Conservation (phyloP, 1,140 invertebrate species). For the Rhizoglyphus robini region DNA sequence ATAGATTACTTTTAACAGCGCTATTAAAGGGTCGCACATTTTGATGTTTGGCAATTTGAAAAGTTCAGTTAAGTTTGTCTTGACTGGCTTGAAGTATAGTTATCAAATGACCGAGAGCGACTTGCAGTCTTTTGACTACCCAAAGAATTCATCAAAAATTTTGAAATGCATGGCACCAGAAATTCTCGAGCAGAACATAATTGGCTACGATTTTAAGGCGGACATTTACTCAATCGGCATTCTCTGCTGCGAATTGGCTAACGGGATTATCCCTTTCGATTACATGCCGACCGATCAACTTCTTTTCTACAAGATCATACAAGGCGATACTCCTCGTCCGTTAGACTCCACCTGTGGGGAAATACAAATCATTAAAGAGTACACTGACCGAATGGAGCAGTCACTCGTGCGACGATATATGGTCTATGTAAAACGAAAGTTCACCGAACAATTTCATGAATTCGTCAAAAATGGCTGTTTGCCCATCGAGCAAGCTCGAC, state of each 20-base stretch:
- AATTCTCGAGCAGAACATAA: constrained; percentile 69
- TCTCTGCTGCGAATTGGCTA: constrained; percentile 70
- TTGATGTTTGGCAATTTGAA: constrained; percentile 44
- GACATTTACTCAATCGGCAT: constrained; percentile 82
- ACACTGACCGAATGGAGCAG: background rate
- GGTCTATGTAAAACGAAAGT: background rate
- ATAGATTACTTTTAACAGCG: background rate
- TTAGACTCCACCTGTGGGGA: constrained; percentile 52
- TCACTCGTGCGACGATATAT: background rate
- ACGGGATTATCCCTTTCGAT: constrained; percentile 68
- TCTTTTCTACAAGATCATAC: constrained; percentile 72
- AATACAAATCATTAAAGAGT: constrained; percentile 32
- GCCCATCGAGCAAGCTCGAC: background rate
- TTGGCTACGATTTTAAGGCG: constrained; percentile 69
- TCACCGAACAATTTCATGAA: background rate
- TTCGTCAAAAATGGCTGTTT: background rate
- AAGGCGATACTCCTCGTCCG: constrained; percentile 56
- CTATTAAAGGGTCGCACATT: constrained; percentile 43
- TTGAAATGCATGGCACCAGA: constrained; percentile 79
- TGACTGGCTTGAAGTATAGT: constrained; percentile 60
- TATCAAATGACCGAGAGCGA: constrained; percentile 54
- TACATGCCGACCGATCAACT: constrained; percentile 66
- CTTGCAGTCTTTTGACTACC: constrained; percentile 55
- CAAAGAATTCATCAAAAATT: constrained; percentile 49
- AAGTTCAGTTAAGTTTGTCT: constrained; percentile 45